A percentile compares a stretch with the other conserved stretches of the same genome.
Conservation (phyloP, 23 tunicate species). For the Ascidia mentula region DNA sequence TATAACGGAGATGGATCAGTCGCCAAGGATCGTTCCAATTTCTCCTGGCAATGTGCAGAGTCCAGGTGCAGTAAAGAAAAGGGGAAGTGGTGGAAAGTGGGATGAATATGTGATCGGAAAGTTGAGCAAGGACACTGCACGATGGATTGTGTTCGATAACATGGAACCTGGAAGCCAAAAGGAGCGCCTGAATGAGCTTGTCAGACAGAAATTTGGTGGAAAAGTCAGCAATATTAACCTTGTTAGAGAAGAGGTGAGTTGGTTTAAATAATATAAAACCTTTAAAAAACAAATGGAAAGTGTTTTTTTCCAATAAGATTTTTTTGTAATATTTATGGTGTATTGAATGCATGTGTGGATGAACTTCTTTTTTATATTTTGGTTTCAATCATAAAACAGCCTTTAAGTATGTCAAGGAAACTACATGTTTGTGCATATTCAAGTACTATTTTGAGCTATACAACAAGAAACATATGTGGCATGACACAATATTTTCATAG, state of each 20-base stretch:
- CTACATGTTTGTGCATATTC: no score
- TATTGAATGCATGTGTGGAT: no score
- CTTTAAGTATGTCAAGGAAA: no score
- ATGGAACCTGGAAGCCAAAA: conserved; percentile 50
- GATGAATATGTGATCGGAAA: conserved; percentile 58
- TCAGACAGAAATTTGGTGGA: conserved; percentile 62
- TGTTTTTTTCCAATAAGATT: no score
- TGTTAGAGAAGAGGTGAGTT: conserved; percentile 68
- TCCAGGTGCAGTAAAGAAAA: not conserved
- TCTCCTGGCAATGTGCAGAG: not conserved
- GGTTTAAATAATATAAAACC: no score
- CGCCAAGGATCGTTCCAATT: not conserved
- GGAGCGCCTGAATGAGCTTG: conserved; percentile 44
- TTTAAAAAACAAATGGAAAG: no score
- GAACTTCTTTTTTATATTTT: no score
- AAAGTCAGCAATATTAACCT: conserved; percentile 65
- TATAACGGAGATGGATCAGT: not conserved
- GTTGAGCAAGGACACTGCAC: conserved; percentile 88
- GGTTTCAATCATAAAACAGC: no score
- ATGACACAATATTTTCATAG: no score
- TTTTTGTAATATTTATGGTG: no score
- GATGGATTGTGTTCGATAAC: conserved; percentile 78
- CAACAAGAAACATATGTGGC: no score
- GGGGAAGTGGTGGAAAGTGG: conserved; percentile 36
- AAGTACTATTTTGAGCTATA: not conserved